Evolutionary conservation across 1,140 invertebrate species (phyloP), one percentile per base, ranked within the genome.

Genomic region (Pseudachorutes palmiensis): DNA sequence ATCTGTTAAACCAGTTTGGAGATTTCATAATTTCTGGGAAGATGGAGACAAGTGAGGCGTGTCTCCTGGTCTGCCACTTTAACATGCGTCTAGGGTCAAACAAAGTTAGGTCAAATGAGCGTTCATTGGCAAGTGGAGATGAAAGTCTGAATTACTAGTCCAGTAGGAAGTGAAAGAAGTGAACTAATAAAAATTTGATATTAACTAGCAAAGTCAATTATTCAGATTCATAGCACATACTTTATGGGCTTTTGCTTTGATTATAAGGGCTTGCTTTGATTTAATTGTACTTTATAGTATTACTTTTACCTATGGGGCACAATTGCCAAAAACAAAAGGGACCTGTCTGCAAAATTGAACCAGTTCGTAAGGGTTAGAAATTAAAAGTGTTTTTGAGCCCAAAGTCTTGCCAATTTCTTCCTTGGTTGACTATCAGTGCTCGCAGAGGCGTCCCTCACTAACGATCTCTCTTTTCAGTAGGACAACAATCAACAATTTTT

Each of bases 381-480:
- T 55, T 55, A 14, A 14, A 55, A 55, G 51, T 55, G 51, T 55
- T 55, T 55, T 41, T 41, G 36, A 41, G 51, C 51, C 24, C 12
- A 16, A 26, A 12, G 24, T 26, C 51, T 55, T 55, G 9, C 5
- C 24, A 55, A 55, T 55, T 55, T 55, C 51, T 55, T 55, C 51
- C 51, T 55, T 16, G 12, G 51, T 14, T 55, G 12, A 9, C 24
- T 55, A 24, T 55, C 51, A 55, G 51, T 55, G 14, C 51, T 55
- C 24, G 9, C 24, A 5, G 24, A 55, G 51, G 51, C 12, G 12
- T 55, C 51, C 51, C 12, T 5, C 12, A 9, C 24, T 14, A 9
- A 26, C 24, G 51, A 55, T 55, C 51, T 55, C 51, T 55, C 51
- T 55, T 55, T 55, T 55, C 19, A 9, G 9, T 19, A 45, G 9